A percentile compares a stretch with the other conserved stretches of the same genome.
Evolutionary conservation across 2,888 invertebrate genomes (phyloP).

Genomic region (Cerastis rubricosa): DNA sequence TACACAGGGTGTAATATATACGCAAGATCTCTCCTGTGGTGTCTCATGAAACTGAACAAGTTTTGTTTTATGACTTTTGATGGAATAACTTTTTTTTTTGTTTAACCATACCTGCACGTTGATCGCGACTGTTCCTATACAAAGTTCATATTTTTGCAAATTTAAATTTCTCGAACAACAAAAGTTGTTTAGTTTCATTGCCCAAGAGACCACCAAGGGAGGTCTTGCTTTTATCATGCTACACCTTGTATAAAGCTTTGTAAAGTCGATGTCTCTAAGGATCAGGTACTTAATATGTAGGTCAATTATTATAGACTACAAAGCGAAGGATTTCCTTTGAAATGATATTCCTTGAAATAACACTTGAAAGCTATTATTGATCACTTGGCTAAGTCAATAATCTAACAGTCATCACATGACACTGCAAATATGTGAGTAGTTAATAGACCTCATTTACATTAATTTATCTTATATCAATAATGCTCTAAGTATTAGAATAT

Average conservation of each 20-base stretch:
- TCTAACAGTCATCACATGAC: conserved; percentile 40
- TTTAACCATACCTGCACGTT: too few relatives aligned
- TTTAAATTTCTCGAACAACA: too few relatives aligned
- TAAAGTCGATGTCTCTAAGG: not conserved
- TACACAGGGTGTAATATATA: too few relatives aligned
- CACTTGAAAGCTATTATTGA: not conserved
- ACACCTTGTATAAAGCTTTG: not conserved
- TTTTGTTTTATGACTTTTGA: too few relatives aligned
- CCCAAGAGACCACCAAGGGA: too few relatives aligned
- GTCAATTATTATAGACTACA: not conserved
- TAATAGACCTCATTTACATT: conserved; percentile 26
- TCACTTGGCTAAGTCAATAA: conserved; percentile 8
- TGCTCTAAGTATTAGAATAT: conserved; percentile 1
- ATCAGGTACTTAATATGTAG: conserved; percentile 3
- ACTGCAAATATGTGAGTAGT: conserved; percentile 26
- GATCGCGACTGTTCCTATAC: too few relatives aligned
- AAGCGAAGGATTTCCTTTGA: conserved; percentile 27
- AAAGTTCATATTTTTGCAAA: too few relatives aligned
- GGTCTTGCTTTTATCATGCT: too few relatives aligned
- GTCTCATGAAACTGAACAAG: too few relatives aligned
- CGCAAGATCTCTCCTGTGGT: too few relatives aligned
- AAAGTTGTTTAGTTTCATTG: too few relatives aligned
- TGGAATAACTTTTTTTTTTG: too few relatives aligned
- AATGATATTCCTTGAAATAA: conserved; percentile 16
- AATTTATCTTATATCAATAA: conserved; percentile 18